Evolutionary conservation across 2,797 vertebrate species (phyloP).

Genomic region (Lutjanus argentimaculatus): DNA sequence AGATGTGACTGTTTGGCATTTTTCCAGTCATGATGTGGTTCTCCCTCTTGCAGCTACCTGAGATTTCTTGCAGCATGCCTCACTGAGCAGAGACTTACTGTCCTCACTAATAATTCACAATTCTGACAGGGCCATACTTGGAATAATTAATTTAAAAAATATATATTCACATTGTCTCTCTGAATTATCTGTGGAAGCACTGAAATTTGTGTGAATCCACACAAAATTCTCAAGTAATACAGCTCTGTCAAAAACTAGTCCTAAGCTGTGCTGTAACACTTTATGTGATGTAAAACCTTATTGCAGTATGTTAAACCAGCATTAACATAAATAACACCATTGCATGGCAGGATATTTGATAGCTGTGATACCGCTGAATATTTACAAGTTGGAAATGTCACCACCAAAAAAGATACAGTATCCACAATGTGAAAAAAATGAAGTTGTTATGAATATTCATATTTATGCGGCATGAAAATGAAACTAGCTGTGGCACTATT

Average conservation of each 20-base stretch:
- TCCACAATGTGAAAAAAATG: background rate
- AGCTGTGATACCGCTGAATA: slow-evolving; percentile 12
- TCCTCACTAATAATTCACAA: background rate
- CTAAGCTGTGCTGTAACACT: background rate
- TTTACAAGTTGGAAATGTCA: background rate
- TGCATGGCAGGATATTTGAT: background rate
- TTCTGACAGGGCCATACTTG: background rate
- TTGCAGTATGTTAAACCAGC: background rate
- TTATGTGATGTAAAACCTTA: slow-evolving; percentile 7
- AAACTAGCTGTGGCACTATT: background rate
- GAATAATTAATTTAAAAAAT: background rate
- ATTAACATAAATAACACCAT: background rate
- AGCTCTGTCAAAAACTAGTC: background rate
- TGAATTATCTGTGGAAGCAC: background rate
- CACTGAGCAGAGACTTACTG: slow-evolving; percentile 9
- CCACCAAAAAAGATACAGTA: background rate
- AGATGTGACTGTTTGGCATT: slow-evolving; percentile 3
- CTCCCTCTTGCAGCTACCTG: background rate
- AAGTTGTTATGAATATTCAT: background rate
- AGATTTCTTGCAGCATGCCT: background rate
- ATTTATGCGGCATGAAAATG: background rate
- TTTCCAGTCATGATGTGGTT: background rate
- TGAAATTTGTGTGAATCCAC: background rate
- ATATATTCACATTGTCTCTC: background rate
- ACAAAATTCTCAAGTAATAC: background rate